Conservation (phyloP, 1,140 invertebrate genomes). For the Maniola jurtina region DNA sequence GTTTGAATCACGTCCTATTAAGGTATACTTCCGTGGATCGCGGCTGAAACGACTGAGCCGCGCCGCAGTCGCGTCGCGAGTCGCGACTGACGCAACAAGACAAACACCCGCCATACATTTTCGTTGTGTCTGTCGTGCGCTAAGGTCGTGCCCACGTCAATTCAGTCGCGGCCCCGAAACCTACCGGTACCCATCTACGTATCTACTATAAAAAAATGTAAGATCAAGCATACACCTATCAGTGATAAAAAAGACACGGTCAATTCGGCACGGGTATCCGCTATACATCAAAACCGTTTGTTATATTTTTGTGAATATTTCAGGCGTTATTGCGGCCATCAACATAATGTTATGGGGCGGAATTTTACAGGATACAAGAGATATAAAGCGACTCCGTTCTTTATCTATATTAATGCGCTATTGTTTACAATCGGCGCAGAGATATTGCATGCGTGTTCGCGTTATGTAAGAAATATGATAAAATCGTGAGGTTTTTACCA, state of each 20-base stretch:
- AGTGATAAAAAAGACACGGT: slow-evolving; percentile 40
- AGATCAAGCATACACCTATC: too few relatives aligned
- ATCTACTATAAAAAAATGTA: too few relatives aligned
- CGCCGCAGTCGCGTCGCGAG: too few relatives aligned
- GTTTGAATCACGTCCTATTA: too few relatives aligned
- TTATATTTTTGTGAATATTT: slow-evolving; percentile 77
- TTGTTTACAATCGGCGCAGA: slow-evolving; percentile 48
- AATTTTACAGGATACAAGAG: slow-evolving; percentile 76
- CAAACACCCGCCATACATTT: too few relatives aligned
- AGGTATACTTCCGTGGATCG: too few relatives aligned
- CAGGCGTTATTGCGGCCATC: slow-evolving; percentile 72
- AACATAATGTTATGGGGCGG: slow-evolving; percentile 76
- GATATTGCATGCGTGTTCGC: slow-evolving; percentile 1
- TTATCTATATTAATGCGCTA: slow-evolving; percentile 61
- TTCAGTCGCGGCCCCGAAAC: too few relatives aligned
- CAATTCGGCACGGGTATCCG: slow-evolving; percentile 58
- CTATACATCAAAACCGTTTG: slow-evolving; percentile 70
- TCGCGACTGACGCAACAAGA: too few relatives aligned
- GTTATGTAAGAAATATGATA: slow-evolving; percentile 4
- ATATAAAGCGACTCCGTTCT: slow-evolving; percentile 65
- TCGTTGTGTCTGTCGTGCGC: too few relatives aligned
- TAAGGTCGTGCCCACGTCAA: too few relatives aligned
- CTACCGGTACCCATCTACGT: too few relatives aligned
- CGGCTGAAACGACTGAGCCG: too few relatives aligned
- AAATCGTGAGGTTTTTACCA: not conserved